Evolutionary conservation across 64 coral and sea anemone species (phyloP), one percentile per base, ranked within the genome.

Genomic region (Montipora foliosa): DNA sequence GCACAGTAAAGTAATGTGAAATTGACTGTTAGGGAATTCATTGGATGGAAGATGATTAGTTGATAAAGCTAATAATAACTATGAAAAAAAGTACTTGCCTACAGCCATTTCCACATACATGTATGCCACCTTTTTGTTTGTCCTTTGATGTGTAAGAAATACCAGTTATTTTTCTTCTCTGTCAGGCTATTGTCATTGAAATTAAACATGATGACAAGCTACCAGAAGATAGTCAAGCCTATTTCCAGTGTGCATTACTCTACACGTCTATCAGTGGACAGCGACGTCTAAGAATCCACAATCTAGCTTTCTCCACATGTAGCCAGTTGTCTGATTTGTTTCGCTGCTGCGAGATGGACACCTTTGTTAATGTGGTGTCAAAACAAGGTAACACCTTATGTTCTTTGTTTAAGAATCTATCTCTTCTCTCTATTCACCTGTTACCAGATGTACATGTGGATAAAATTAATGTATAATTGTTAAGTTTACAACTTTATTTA

Each of bases 131-230:
- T 37, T 37, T 37, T 37, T 37, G 37, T 37, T 37, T 37, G 37
- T 37, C 37, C 37, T 37, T 37, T 37, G 1, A 2, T 37, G 2
- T 37, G 37, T 37, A 2, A 37, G 37, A 37, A 37, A 2, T 37
- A 37, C 37, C 37, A 37, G 2, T 37, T 37, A 37, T 57, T 6
- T 57, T 57, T 77, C 46, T 50, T 78, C 3, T 47, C 37, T 16
- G 5, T 80, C 60, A 98, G 97, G 91, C 94, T 16, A 94, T 99
- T 91, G 95, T 84, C 12, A 91, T 99, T 82, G 97, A 99, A 92
- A 99, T 99, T 79, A 99, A 96, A 79, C 97, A 99, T 67, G 97
- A 99, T 74, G 97, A 99, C 80, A 99, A 99, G 55, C 95, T 99
- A 5, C 77, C 92, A 17, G 97, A 99, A 78, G 97, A 99, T 59